Evolutionary conservation across 2,113 vertebrate species (phyloP), one percentile per base, ranked within the genome.

Genomic region (Scomber japonicus): DNA sequence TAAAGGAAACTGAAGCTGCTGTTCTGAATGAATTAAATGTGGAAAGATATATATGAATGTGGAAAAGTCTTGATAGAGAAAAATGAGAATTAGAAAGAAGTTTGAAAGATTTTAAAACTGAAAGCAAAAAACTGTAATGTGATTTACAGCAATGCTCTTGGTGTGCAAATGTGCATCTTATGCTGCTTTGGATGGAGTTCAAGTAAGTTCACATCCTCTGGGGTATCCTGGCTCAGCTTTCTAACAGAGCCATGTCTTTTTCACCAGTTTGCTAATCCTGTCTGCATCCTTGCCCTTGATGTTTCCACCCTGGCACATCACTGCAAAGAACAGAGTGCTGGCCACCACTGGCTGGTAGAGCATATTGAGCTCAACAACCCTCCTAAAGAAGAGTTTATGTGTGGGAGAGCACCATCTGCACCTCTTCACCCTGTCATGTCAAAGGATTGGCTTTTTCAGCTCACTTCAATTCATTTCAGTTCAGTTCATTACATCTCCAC

Each of bases 231-330:
- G 60, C 60, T 88, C 66, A 48, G 64, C 81, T 80, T 66, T 56
- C 63, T 76, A 56, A 63, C 49, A 54, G 24, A 80, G 76, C 65
- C 50, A 70, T 68, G 63, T 65, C 84, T 81, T 79, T 81, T 78
- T 60, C 70, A 77, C 66, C 68, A 68, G 59, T 87, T 87, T 80
- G 45, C 75, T 84, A 84, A 88, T 88, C 87, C 87, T 86, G 81
- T 88, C 85, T 86, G 83, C 72, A 75, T 80, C 71, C 75, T 31
- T 75, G 62, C 77, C 75, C 83, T 83, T 85, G 74, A 83, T 82
- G 74, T 89, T 88, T 84, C 76, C 80, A 80, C 64, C 65, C 55
- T 69, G 45, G 83, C 75, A 69, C 62, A 66, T 21, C 5, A 45
- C 71, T 55, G 70, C 60, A 82, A 75, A 72, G 67, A 71, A 35